Evolutionary conservation across 2,888 invertebrate species (phyloP), one percentile per base, ranked within the genome.

Genomic region (Galeopsomyia nigrocyanea): DNA sequence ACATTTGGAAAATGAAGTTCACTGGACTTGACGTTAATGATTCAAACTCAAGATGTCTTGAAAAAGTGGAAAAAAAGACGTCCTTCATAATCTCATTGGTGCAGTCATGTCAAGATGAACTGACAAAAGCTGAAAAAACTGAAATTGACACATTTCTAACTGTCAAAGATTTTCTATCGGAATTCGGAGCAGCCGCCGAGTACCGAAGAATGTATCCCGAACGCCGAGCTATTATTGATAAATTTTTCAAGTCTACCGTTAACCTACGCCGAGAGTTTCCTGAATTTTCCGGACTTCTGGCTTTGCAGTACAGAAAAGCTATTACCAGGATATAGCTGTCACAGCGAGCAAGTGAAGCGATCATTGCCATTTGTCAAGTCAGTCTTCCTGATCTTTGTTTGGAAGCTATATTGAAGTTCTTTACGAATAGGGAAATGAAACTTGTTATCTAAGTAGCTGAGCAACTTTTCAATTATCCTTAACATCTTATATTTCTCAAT

Each of bases 341-440:
- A 14, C 14, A 57, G 16, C 57, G 22, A 22, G 26, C 57, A 22
- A 57, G 22, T 6, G 22, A 21, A 6, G 10, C 57, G 26, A 10
- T 57, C 22, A 22, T 2, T 6, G n/a, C 14, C 2, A 6, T 57
- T 0, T 10, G 22, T 16, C 3, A 13, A 22, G 13, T 57, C 3
- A 3, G 31, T 16, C 21, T 57, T 13, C 57, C 57, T 1, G 57
- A 57, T 57, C 57, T n/a, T 16, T 57, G 57, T n/a, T 57, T 26
- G 2, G 57, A 57, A n/a, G 26, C 3, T 14, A 13, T 57, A 13
- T 3, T 57, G 22, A 10, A 22, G 2, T 22, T 9, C 10, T 21
- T 55, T 14, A 6, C 16, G 16, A 55, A 19, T 55, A 19, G 3
- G 3, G 55, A 55, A 1, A 17, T 55, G 19, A 19, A 55, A 21